A percentile compares a stretch with the other conserved stretches of the same genome.
Conservation (phyloP, 2,888 invertebrate genomes). For the Drosophila borborema region DNA sequence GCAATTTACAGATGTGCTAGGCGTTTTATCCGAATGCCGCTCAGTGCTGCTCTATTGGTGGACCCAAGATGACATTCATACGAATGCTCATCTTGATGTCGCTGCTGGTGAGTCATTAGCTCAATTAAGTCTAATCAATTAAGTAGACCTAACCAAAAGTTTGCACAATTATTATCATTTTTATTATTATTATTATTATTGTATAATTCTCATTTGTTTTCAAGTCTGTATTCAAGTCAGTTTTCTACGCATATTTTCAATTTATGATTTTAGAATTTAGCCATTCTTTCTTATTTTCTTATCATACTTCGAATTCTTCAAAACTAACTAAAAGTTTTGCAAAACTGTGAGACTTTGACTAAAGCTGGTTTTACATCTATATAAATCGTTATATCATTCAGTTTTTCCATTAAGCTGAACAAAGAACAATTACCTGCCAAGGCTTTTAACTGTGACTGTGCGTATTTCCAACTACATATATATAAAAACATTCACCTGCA, state of each 20-base stretch:
- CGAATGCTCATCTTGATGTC: conserved; percentile 6
- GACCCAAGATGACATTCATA: conserved; percentile 25
- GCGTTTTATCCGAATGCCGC: conserved; percentile 8
- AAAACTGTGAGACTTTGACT: neutral
- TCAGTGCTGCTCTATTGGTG: conserved; percentile 32
- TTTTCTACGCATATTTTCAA: neutral
- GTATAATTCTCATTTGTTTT: too few species aligned
- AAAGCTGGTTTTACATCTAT: neutral
- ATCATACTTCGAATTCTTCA: neutral
- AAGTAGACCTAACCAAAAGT: neutral
- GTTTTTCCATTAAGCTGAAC: neutral
- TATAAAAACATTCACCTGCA: neutral
- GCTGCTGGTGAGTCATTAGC: conserved; percentile 17
- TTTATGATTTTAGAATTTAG: too few species aligned
- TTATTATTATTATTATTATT: too few species aligned
- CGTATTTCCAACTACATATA: neutral
- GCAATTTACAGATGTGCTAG: conserved; percentile 3
- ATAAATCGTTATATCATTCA: neutral
- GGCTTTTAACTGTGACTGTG: neutral
- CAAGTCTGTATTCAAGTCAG: too few species aligned
- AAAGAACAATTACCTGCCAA: neutral
- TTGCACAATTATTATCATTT: too few species aligned
- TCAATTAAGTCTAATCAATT: neutral
- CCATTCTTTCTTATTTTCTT: neutral
- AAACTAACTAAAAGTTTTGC: neutral